Evolutionary conservation across 2,797 vertebrate genomes (phyloP).

Genomic region (Phalloptychus januarius): DNA sequence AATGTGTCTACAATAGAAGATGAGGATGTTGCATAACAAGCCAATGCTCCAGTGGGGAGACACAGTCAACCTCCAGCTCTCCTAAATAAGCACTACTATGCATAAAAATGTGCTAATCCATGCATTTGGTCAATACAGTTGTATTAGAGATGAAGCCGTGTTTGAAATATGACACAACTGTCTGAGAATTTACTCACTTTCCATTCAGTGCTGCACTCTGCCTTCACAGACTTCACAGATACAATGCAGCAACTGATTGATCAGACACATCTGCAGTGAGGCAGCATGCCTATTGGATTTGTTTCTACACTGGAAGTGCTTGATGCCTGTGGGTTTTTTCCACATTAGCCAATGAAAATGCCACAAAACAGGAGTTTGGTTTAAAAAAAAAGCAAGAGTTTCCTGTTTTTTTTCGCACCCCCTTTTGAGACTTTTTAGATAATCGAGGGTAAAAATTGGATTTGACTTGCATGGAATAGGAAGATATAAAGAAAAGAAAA

Average conservation of each 20-base stretch:
- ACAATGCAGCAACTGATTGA: conserved; percentile 56
- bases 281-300: conserved; percentile 74
- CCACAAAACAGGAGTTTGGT: conserved; percentile 50
- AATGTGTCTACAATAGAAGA: conserved; percentile 9
- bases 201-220: conserved; percentile 51
- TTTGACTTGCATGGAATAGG: too few relatives aligned
- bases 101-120: conserved; percentile 23
- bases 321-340: conserved; percentile 78
- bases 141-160: conserved; percentile 26
- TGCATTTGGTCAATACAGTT: conserved; percentile 29
- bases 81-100: conserved; percentile 22
- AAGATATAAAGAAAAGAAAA: background rate
- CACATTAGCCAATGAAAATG: conserved; percentile 80
- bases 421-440: background rate
- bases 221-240: conserved; percentile 50
- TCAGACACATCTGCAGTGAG: conserved; percentile 65
- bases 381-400: conserved; percentile 40
- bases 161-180: conserved; percentile 38
- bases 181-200: conserved; percentile 56
- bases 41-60: conserved; percentile 13
- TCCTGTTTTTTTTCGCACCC: background rate
- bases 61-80: background rate
- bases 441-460: background rate
- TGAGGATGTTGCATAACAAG: conserved; percentile 41
- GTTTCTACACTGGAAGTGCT: conserved; percentile 74